A percentile compares a stretch with the other conserved stretches of the same genome.
Conservation (phyloP, 2,797 vertebrate species). For the Catostomus latipinnis region DNA sequence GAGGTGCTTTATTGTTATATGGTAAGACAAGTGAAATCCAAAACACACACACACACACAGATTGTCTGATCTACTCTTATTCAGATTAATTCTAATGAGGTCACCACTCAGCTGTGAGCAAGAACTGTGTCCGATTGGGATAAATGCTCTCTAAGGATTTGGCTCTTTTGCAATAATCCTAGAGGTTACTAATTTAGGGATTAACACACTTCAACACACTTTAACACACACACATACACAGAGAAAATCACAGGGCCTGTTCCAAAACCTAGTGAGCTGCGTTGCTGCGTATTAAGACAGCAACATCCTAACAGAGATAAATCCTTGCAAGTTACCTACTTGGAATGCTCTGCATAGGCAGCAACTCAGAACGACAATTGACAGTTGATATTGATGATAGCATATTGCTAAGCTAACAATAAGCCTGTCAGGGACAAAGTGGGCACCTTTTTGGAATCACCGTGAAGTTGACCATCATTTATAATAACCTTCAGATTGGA, state of each 20-base stretch:
- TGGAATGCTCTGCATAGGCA: too few species aligned
- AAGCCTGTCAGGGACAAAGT: too few species aligned
- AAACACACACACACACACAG: slow-evolving; percentile 6
- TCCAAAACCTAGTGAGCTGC: too few species aligned
- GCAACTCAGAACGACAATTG: too few species aligned
- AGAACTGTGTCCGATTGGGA: slow-evolving; percentile 46
- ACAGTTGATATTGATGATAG: too few species aligned
- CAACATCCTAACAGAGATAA: too few species aligned
- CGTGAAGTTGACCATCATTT: too few species aligned
- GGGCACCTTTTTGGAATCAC: too few species aligned
- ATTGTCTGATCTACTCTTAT: slow-evolving; percentile 36
- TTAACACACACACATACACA: not conserved
- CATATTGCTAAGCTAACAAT: too few species aligned
- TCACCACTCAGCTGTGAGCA: slow-evolving; percentile 39
- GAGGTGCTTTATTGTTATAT: slow-evolving; percentile 43
- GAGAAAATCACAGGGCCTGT: not conserved
- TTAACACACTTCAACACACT: slow-evolving; percentile 23
- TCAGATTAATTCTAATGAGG: slow-evolving; percentile 54
- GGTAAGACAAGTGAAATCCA: slow-evolving; percentile 37
- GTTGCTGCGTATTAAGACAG: too few species aligned
- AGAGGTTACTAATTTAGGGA: slow-evolving; percentile 25
- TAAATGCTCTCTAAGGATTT: slow-evolving; percentile 47
- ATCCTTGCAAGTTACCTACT: too few species aligned
- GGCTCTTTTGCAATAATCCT: slow-evolving; percentile 43
- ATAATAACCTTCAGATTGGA: too few species aligned